phyloP scores from a whole-genome alignment of 2,888 invertebrate species.

The Frankliniella intonsa region DNA sequence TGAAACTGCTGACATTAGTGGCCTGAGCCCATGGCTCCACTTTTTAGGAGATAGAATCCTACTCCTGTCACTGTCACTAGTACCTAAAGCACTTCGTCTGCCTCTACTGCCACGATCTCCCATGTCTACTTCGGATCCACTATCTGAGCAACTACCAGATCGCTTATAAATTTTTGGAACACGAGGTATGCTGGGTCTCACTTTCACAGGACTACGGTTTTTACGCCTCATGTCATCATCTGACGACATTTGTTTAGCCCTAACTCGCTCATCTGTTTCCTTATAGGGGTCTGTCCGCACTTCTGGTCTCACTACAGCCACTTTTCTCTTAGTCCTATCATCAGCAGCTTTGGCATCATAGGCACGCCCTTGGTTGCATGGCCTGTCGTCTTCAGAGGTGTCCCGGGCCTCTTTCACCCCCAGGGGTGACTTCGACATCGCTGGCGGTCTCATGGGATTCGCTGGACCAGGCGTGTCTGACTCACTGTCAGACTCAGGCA shows the following conservation, averaged over 20 bases:
- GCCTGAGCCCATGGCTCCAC: constrained; percentile 31
- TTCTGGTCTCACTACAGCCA: constrained; percentile 17
- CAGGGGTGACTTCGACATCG: not conserved
- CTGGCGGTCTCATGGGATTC: not conserved
- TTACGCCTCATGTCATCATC: constrained; percentile 11
- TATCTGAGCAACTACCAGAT: constrained; percentile 9
- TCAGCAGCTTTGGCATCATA: constrained; percentile 6
- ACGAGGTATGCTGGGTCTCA: constrained; percentile 3
- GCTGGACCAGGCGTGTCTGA: constrained; percentile 29
- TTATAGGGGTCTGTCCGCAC: constrained; percentile 11
- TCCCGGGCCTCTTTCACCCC: constrained; percentile 30
- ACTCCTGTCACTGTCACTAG: constrained; percentile 16
- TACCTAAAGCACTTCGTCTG: not conserved
- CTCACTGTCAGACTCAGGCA: constrained; percentile 33
- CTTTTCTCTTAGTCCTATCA: constrained; percentile 22
- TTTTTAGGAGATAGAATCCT: constrained; percentile 1
- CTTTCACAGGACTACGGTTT: constrained; percentile 19
- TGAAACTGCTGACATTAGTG: constrained; percentile 36
- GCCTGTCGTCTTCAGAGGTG: not conserved
- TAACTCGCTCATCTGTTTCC: not conserved
- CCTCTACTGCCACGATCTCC: not conserved
- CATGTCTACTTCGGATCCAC: constrained; percentile 5
- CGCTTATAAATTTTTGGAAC: constrained; percentile 7
- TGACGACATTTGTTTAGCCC: not conserved
- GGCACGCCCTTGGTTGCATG: not conserved